These are phyloP conservation scores for Tarsius wallacei DNA, from an alignment of 2,797 vertebrate species.

Conservation along the genomic window DNA sequence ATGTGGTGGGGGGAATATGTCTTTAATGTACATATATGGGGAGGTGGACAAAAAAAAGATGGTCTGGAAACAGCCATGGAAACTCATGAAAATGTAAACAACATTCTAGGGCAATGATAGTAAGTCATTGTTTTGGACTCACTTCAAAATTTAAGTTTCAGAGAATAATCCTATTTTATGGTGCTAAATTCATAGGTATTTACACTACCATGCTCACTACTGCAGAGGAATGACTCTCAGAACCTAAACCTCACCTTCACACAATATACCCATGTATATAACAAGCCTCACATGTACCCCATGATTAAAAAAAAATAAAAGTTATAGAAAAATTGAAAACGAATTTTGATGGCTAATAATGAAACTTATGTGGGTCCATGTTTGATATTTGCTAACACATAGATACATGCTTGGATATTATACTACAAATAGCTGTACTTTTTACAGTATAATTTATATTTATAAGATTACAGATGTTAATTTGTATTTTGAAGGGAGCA, in stretches of 20 bases:
- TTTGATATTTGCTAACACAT: constrained; percentile 35
- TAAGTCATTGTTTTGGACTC: not conserved
- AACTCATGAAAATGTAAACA: not conserved
- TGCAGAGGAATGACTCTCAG: too few species aligned
- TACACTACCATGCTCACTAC: not conserved
- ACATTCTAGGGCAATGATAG: not conserved
- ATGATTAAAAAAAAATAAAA: not conserved
- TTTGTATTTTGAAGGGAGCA: constrained; percentile 28
- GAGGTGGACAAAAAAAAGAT: not conserved
- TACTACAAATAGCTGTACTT: not conserved
- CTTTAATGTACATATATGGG: not conserved
- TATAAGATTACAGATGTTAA: not conserved
- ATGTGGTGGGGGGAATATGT: not conserved
- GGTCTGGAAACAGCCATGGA: not conserved
- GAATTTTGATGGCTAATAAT: not conserved
- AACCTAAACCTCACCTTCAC: too few species aligned
- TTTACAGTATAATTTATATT: constrained; percentile 12
- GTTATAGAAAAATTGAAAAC: not conserved
- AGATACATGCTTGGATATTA: not conserved
- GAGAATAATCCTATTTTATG: not conserved
- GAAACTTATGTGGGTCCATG: not conserved
- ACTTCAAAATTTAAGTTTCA: not conserved
- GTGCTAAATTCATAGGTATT: not conserved
- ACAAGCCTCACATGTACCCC: too few species aligned
- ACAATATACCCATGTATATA: too few species aligned